phyloP scores from a whole-genome alignment of 2,888 invertebrate species.

The Drepana falcataria region DNA sequence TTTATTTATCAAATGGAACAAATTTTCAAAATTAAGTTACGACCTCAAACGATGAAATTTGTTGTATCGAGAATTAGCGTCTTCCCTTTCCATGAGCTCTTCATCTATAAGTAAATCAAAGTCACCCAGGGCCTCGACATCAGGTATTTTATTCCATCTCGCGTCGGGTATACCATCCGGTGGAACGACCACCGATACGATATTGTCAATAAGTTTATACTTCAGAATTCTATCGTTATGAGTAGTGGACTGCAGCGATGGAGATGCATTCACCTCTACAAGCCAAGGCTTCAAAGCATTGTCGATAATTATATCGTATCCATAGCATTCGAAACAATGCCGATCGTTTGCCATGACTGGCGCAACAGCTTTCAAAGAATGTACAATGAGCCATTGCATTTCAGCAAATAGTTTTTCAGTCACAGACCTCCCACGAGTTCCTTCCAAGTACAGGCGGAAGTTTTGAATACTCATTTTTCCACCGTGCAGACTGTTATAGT shows the following conservation, averaged over 20 bases:
- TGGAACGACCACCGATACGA: slow-evolving; percentile 93
- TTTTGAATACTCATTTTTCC: slow-evolving; percentile 97
- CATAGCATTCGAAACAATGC: slow-evolving; percentile 96
- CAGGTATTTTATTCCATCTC: slow-evolving; percentile 91
- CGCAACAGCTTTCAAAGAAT: slow-evolving; percentile 95
- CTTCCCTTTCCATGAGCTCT: slow-evolving; percentile 85
- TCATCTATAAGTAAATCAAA: slow-evolving; percentile 93
- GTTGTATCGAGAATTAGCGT: slow-evolving; percentile 50
- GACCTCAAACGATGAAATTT: slow-evolving; percentile 37
- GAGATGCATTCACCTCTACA: slow-evolving; percentile 96
- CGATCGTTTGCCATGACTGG: slow-evolving; percentile 96
- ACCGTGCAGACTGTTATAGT: slow-evolving; percentile 96
- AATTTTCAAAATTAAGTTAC: slow-evolving; percentile 4
- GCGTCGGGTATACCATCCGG: slow-evolving; percentile 93
- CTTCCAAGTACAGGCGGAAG: slow-evolving; percentile 92
- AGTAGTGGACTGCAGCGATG: slow-evolving; percentile 95
- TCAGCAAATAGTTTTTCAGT: slow-evolving; percentile 94
- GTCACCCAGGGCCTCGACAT: slow-evolving; percentile 85
- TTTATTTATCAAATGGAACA: not conserved
- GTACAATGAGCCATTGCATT: slow-evolving; percentile 94
- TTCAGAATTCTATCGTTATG: slow-evolving; percentile 96
- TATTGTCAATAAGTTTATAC: slow-evolving; percentile 95
- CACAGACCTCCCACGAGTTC: slow-evolving; percentile 92
- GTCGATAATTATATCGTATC: slow-evolving; percentile 98
- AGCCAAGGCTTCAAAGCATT: slow-evolving; percentile 96